Conservation (phyloP, 2,797 vertebrate genomes). For the Salarias fasciatus region DNA sequence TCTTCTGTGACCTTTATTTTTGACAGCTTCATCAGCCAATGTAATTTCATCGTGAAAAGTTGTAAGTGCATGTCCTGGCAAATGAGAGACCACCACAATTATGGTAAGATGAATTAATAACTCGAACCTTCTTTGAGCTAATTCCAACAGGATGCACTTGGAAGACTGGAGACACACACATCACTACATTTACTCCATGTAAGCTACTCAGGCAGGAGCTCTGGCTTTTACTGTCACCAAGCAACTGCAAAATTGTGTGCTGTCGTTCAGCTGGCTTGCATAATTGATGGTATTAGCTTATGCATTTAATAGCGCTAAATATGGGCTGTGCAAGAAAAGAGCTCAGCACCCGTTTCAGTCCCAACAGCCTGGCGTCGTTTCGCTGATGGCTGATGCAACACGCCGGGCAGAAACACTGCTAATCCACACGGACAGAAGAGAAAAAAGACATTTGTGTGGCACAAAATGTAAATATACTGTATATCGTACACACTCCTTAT, state of each 20-base stretch:
- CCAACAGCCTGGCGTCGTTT: background rate
- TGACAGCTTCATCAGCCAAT: background rate
- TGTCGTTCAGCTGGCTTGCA: constrained; percentile 28
- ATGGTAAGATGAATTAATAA: constrained; percentile 4
- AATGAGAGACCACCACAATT: constrained; percentile 1
- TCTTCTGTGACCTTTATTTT: background rate
- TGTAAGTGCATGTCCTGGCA: background rate
- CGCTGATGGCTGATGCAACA: constrained; percentile 12
- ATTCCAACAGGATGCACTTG: background rate
- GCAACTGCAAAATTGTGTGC: constrained; percentile 18
- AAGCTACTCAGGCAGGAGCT: constrained; percentile 9
- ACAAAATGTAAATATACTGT: too few species aligned
- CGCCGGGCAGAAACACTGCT: too few species aligned
- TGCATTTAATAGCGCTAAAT: constrained; percentile 10
- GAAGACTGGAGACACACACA: constrained; percentile 1
- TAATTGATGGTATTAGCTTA: constrained; percentile 23
- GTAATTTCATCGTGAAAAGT: background rate
- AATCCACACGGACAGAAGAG: too few species aligned
- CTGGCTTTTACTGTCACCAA: constrained; percentile 25
- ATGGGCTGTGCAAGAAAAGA: constrained; percentile 5
- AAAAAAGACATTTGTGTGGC: too few species aligned
- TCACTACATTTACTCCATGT: constrained; percentile 16
- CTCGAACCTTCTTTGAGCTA: background rate
- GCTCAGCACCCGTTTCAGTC: constrained; percentile 8
- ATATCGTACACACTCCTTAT: too few species aligned